Conservation (phyloP, 2,888 invertebrate species). For the Furcula furcula region DNA sequence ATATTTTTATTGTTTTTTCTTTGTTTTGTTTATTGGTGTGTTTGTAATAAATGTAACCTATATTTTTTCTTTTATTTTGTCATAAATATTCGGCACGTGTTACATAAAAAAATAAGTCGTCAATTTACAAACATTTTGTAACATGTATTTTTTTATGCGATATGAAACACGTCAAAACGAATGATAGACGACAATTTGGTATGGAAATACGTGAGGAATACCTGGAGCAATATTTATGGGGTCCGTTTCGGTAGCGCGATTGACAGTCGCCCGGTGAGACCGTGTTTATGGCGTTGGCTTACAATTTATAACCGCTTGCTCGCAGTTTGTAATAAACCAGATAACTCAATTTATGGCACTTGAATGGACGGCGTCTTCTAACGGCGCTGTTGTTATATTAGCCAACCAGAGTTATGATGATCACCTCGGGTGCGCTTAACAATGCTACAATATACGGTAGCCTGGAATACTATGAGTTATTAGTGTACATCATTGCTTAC, state of each 20-base stretch:
- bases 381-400: constrained; percentile 50
- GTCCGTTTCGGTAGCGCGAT: constrained; percentile 42
- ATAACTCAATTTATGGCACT: constrained; percentile 63
- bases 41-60: too few species aligned
- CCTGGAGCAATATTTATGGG: constrained; percentile 50
- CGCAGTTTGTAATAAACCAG: constrained; percentile 59
- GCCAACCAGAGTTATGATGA: constrained; percentile 51
- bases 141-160: constrained; percentile 47
- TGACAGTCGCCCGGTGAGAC: constrained; percentile 57
- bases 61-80: too few species aligned
- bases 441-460: constrained; percentile 14
- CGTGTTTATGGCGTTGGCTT: constrained; percentile 46
- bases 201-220: constrained; percentile 47
- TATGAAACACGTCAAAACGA: constrained; percentile 52
- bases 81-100: too few species aligned
- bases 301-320: constrained; percentile 56
- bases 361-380: constrained; percentile 46
- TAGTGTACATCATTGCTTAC: constrained; percentile 12
- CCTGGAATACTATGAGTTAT: constrained; percentile 10
- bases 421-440: constrained; percentile 41
- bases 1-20: too few species aligned
- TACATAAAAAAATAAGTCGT: too few species aligned
- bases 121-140: constrained; percentile 53
- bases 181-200: constrained; percentile 59
- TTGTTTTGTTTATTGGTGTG: too few species aligned